These are phyloP conservation scores for Kryptolebias marmoratus DNA, from an alignment of 2,113 vertebrate genomes.

Conservation along the genomic window DNA sequence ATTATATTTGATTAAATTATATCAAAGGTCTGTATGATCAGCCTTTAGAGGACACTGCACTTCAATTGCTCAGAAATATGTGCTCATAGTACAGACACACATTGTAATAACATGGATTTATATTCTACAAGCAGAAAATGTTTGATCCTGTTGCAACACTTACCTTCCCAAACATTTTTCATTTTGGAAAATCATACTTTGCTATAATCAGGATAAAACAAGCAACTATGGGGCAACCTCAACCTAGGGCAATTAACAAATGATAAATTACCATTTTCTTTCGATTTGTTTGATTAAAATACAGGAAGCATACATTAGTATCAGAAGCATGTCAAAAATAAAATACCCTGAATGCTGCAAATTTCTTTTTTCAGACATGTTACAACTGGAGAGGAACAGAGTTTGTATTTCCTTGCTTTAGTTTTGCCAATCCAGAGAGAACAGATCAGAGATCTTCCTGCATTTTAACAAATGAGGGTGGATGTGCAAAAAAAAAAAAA, in stretches of 20 bases:
- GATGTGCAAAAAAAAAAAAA: constrained; percentile 27
- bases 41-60: background rate
- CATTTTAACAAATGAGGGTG: constrained; percentile 24
- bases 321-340: constrained; percentile 40
- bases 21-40: background rate
- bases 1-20: constrained; percentile 1
- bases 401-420: constrained; percentile 4
- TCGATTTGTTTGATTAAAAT: background rate
- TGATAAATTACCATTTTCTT: background rate
- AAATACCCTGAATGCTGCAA: constrained; percentile 15
- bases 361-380: constrained; percentile 24
- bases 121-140: background rate
- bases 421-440: constrained; percentile 29
- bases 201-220: background rate
- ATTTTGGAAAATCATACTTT: background rate
- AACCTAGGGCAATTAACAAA: constrained; percentile 8
- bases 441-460: constrained; percentile 53
- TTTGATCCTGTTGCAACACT: background rate
- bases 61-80: background rate
- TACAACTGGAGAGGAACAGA: constrained; percentile 26
- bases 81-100: background rate
- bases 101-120: background rate
- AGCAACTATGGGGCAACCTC: constrained; percentile 14
- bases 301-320: background rate
- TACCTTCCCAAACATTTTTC: background rate